phyloP scores from a whole-genome alignment of 2,888 invertebrate species.

The Ecdyonurus torrentis region DNA sequence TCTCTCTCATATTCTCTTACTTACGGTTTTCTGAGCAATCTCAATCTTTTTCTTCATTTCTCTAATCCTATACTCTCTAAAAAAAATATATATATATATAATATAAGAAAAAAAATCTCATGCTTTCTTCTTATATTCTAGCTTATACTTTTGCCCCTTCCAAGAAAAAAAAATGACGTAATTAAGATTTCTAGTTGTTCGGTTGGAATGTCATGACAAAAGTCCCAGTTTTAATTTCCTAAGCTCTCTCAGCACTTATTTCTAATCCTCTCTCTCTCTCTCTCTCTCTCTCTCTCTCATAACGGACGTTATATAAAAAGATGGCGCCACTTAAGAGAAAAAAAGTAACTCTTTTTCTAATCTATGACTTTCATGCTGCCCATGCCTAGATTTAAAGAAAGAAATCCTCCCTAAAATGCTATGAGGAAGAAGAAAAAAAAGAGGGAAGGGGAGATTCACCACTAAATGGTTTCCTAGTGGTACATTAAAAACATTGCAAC shows the following conservation, averaged over 20 bases:
- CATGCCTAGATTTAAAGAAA: neutral
- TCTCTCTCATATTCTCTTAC: neutral
- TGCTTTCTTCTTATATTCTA: too few species aligned
- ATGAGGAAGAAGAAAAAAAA: too few species aligned
- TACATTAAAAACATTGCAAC: neutral
- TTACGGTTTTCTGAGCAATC: neutral
- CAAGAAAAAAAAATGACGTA: neutral
- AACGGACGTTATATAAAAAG: too few species aligned
- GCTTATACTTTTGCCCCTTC: neutral
- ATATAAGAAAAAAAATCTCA: neutral
- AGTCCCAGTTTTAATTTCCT: neutral
- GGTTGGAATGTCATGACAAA: neutral
- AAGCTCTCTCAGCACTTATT: slow-evolving; percentile 1
- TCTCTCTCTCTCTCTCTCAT: too few species aligned
- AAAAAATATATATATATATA: too few species aligned
- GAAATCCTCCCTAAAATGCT: neutral
- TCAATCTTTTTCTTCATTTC: slow-evolving; percentile 4
- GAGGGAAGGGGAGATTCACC: too few species aligned
- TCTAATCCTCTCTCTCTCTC: slow-evolving; percentile 1
- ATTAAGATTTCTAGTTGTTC: neutral
- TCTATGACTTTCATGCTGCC: neutral
- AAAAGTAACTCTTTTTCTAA: neutral
- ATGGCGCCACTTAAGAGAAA: neutral
- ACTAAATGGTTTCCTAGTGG: neutral
- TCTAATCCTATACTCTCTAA: neutral